Base-by-base conservation (phyloP, 2,113 vertebrate species). In the Centropristis striata region DNA sequence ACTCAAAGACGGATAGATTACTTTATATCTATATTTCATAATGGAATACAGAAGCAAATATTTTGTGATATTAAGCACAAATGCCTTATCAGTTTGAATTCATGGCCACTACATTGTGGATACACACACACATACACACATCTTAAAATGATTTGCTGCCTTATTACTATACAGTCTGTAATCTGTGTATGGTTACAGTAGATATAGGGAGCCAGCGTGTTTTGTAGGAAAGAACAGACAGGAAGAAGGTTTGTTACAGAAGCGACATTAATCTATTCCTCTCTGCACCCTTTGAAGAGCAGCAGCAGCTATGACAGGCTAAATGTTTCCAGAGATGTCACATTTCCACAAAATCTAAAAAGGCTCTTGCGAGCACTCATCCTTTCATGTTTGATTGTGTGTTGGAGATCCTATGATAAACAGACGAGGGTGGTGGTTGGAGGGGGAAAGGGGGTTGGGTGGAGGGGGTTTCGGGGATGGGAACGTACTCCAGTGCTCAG, bases 311-410 rank as follows among this genome's bases (percentile, higher is more conserved):
- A 93, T 93, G 93, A 94, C 93, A 92, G 90, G 78, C 89, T 95
- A 96, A 95, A 94, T 88, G 92, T 91, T 95, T 95, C 94, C 95
- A 95, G 95, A 95, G 92, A 95, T 94, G 93, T 94, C 93, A 95
- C 93, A 94, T 95, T 95, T 95, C 93, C 93, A 93, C 92, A 92
- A 91, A 92, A 92, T 93, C 92, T 92, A 90, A 94, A 94, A 94
- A 92, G 92, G 89, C 92, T 94, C 91, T 91, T 75, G 89, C 80
- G 81, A 92, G 93, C 92, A 91, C 93, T 94, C 94, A 89, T 95
- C 87, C 95, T 96, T 96, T 96, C 94, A 96, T 96, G 94, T 96
- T 94, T 95, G 92, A 95, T 95, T 94, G 93, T 92, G 92, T 93
- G 94, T 92, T 94, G 90, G 92, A 94, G 94, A 95, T 94, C 93